Conservation (phyloP, 2,888 invertebrate genomes). For the Gandaritis pyraliata region DNA sequence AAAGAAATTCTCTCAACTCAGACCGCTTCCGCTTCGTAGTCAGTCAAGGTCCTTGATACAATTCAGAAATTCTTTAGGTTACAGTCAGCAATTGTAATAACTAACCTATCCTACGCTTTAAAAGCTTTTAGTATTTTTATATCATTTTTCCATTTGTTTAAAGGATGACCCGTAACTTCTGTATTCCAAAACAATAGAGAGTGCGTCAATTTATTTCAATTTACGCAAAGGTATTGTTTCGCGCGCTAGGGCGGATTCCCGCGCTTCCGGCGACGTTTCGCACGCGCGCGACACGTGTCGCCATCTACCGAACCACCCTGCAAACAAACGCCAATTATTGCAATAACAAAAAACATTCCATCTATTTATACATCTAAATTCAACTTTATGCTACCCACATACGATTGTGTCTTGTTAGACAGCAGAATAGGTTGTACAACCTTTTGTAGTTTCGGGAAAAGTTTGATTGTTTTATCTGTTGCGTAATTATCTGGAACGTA, state of each 20-base stretch:
- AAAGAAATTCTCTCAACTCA: too few species aligned
- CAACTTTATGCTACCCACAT: constrained; percentile 32
- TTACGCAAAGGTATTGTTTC: constrained; percentile 79
- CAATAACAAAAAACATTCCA: constrained; percentile 55
- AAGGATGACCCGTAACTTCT: constrained; percentile 59
- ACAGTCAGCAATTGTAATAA: too few species aligned
- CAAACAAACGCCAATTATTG: constrained; percentile 66
- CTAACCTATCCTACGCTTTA: too few species aligned
- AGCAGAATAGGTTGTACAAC: constrained; percentile 3
- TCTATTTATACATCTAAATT: constrained; percentile 28
- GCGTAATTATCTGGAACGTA: constrained; percentile 73
- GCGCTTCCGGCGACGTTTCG: constrained; percentile 76
- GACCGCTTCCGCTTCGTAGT: too few species aligned
- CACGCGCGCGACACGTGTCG: constrained; percentile 79
- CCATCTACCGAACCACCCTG: constrained; percentile 79
- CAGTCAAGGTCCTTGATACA: too few species aligned
- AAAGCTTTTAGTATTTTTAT: too few species aligned
- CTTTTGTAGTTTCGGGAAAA: constrained; percentile 30
- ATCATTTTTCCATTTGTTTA: not conserved
- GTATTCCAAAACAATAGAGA: constrained; percentile 63
- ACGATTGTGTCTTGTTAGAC: constrained; percentile 36
- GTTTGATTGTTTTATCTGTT: constrained; percentile 75
- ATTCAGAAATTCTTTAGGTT: too few species aligned
- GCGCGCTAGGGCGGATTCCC: constrained; percentile 68
- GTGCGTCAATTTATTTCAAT: constrained; percentile 83